Evolutionary conservation across 2,797 vertebrate genomes (phyloP).

Genomic region (Chelonia mydas): DNA sequence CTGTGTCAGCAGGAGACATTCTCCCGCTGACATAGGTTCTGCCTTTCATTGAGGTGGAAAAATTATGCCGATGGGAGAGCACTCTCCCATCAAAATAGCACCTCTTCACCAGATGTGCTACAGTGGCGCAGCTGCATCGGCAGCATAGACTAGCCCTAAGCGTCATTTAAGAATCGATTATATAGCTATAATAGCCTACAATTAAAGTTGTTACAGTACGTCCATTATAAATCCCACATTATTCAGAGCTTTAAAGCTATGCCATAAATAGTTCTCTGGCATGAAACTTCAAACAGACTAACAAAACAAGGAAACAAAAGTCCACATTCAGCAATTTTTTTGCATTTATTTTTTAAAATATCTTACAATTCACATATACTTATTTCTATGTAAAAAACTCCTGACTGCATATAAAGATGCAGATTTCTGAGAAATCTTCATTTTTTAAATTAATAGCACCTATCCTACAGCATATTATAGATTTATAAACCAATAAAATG

Average conservation of each 20-base stretch:
- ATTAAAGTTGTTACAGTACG: neutral
- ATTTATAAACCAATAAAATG: neutral
- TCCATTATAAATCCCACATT: neutral
- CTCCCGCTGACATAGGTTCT: too few relatives aligned
- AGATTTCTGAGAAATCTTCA: neutral
- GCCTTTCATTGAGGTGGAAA: too few relatives aligned
- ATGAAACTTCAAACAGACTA: neutral
- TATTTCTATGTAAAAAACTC: neutral
- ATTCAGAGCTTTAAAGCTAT: neutral
- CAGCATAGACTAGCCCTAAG: neutral
- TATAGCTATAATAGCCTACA: neutral
- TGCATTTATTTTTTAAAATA: neutral
- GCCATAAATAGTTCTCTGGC: neutral
- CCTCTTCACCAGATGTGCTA: too few relatives aligned
- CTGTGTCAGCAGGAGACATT: too few relatives aligned
- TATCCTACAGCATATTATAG: neutral
- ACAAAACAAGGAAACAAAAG: neutral
- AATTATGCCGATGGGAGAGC: too few relatives aligned
- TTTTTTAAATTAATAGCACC: neutral
- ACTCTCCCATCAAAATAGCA: too few relatives aligned
- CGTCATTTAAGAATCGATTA: neutral
- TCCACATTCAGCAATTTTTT: accelerated
- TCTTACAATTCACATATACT: neutral
- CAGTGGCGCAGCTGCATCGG: too few relatives aligned
- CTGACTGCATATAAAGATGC: neutral